Percentiles rank a stretch among this genome's conserved stretches.
These are phyloP conservation scores for Lycophotia porphyrea DNA, from an alignment of 2,888 invertebrate species.

Conservation along the genomic window DNA sequence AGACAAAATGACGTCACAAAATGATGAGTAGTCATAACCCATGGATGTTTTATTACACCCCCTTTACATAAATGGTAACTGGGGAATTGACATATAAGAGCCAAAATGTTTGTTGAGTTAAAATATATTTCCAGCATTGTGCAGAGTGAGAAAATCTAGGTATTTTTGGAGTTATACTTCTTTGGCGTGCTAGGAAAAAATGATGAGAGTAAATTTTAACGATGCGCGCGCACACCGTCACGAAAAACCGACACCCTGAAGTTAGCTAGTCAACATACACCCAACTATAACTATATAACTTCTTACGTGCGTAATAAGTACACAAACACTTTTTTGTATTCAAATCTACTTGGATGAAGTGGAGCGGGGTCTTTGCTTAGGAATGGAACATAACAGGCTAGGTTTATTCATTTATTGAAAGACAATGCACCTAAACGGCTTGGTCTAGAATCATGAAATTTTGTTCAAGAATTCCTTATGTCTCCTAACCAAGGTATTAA, in stretches of 20 bases:
- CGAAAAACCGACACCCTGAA: too few species aligned
- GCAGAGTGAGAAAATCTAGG: not conserved
- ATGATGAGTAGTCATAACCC: constrained; percentile 47
- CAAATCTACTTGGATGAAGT: not conserved
- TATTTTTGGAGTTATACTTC: too few species aligned
- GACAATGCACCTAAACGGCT: not conserved
- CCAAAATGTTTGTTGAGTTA: not conserved
- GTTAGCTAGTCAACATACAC: too few species aligned
- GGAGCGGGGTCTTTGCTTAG: not conserved
- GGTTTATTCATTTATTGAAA: not conserved
- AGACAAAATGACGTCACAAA: constrained; percentile 46
- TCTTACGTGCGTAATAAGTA: too few species aligned
- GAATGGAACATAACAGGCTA: not conserved
- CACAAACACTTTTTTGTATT: too few species aligned
- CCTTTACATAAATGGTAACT: constrained; percentile 28
- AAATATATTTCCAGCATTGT: not conserved
- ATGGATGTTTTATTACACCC: constrained; percentile 60
- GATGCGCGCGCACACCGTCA: too few species aligned
- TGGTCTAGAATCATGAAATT: not conserved
- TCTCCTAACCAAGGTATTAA: not conserved
- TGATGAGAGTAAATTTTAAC: too few species aligned
- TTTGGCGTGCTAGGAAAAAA: too few species aligned
- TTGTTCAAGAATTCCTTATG: not conserved
- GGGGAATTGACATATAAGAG: constrained; percentile 26
- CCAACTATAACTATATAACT: too few species aligned